Conservation (phyloP, 2,797 vertebrate species). For the Platalea minor region DNA sequence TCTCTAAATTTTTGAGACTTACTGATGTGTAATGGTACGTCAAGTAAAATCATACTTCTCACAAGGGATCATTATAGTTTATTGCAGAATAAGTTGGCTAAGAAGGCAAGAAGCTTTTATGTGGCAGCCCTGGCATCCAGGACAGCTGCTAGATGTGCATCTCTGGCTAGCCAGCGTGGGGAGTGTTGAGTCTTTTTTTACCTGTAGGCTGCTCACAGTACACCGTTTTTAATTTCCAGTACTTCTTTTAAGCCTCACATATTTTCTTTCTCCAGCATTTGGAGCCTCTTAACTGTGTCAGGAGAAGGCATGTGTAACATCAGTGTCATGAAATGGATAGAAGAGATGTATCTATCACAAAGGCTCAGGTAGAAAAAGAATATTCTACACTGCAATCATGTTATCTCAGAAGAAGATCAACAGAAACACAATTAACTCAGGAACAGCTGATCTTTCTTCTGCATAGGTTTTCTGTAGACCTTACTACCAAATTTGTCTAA, state of each 20-base stretch:
- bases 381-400: background rate
- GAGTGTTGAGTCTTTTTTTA: background rate
- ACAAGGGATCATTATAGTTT: background rate
- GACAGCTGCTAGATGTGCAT: background rate
- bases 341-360: background rate
- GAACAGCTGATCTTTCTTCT: background rate
- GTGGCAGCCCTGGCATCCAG: background rate
- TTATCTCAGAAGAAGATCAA: background rate
- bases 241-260: background rate
- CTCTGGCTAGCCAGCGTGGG: background rate
- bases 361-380: background rate
- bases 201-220: background rate
- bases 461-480: background rate
- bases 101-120: background rate
- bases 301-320: background rate
- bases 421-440: slow-evolving; percentile 19
- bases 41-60: background rate
- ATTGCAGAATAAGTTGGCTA: background rate
- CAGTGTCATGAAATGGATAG: background rate
- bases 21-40: background rate
- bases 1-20: background rate
- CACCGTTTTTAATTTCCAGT: background rate
- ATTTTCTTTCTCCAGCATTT: background rate
- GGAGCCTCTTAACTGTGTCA: background rate
- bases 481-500: background rate